A percentile compares a stretch with the other conserved stretches of the same genome.
Evolutionary conservation across 2,113 vertebrate genomes (phyloP).

Genomic region (Vireo altiloquus): DNA sequence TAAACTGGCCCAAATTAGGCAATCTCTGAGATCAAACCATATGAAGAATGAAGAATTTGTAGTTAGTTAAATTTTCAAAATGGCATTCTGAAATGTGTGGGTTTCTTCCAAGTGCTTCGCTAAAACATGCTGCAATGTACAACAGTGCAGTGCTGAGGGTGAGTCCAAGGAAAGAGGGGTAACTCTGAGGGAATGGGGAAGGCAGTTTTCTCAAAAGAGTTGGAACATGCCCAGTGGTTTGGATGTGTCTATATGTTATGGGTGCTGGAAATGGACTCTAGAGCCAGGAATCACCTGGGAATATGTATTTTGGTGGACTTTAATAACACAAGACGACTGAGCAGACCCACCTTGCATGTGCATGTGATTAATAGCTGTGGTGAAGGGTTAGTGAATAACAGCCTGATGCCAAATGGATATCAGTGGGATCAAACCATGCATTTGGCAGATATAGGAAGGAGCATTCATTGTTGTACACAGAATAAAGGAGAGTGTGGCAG

Average conservation of each 20-base stretch:
- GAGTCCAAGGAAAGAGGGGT: background rate
- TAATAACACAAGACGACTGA: background rate
- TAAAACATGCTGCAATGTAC: background rate
- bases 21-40: background rate
- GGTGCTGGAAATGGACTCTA: background rate
- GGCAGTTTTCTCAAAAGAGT: background rate
- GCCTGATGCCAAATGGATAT: slow-evolving; percentile 44
- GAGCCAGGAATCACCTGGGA: background rate
- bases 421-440: slow-evolving; percentile 15
- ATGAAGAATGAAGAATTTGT: background rate
- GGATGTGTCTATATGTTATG: background rate
- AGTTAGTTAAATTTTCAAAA: background rate
- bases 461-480: background rate
- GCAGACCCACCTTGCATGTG: background rate
- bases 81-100: background rate
- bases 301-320: background rate
- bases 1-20: background rate
- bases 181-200: background rate
- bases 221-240: background rate
- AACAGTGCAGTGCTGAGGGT: background rate
- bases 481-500: background rate
- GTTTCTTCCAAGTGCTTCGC: background rate
- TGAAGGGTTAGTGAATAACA: slow-evolving; percentile 4
- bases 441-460: slow-evolving; percentile 35
- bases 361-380: slow-evolving; percentile 16